A percentile compares a stretch with the other conserved stretches of the same genome.
phyloP scores from a whole-genome alignment of 2,888 invertebrate species.

The Heliconius ismenius region DNA sequence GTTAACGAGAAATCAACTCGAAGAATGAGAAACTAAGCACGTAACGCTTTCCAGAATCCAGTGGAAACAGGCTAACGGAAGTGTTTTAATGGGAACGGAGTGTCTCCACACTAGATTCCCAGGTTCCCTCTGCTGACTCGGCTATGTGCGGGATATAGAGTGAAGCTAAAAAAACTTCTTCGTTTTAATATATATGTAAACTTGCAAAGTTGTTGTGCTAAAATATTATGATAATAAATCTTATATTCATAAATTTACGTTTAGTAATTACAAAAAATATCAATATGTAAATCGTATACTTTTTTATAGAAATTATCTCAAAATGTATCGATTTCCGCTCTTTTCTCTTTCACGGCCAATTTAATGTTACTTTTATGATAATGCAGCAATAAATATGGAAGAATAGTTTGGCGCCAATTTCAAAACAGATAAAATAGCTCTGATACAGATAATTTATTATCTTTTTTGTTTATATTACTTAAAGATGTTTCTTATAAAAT shows the following conservation, averaged over 20 bases:
- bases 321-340: constrained; percentile 45
- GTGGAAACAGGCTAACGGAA: too few relatives aligned
- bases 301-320: constrained; percentile 40
- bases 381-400: constrained; percentile 24
- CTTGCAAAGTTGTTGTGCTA: not conserved
- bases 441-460: constrained; percentile 10
- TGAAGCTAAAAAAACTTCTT: too few relatives aligned
- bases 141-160: too few relatives aligned
- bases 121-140: too few relatives aligned
- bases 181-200: too few relatives aligned
- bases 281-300: not conserved
- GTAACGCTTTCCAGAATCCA: too few relatives aligned
- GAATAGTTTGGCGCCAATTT: constrained; percentile 40
- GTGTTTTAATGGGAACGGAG: too few relatives aligned
- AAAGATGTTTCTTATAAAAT: not conserved
- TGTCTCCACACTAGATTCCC: too few relatives aligned
- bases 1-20: too few relatives aligned
- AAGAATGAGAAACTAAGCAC: too few relatives aligned
- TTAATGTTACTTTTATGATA: constrained; percentile 43
- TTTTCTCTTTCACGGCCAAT: constrained; percentile 37
- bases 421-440: constrained; percentile 10
- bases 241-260: not conserved
- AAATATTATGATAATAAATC: not conserved
- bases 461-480: not conserved
- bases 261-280: not conserved